Base-by-base conservation (phyloP, 1,140 invertebrate genomes). In the Spodoptera litura region DNA sequence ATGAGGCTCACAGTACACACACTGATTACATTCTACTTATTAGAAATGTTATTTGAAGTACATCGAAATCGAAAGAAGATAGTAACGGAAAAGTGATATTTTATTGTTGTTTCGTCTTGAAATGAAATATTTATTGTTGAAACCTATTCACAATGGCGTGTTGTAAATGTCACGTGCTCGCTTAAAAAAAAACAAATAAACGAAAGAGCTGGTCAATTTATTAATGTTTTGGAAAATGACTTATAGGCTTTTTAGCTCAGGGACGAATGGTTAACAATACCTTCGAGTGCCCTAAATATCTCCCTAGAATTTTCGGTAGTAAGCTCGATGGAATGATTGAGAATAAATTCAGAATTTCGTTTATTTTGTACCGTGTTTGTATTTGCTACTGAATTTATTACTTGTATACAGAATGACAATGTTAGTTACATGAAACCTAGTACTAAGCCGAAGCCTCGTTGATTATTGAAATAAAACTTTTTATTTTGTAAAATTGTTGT, bases 1-100 rank as follows among this genome's bases (percentile, higher is more conserved):
- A 55, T 82, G 2, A 76, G 88, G 9, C 79, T 88, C 71, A 66
- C 81, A 2, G 59, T 85, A 25, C 85, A 89, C 25, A 88, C 87
- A 3, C 73, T 85, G 0, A 62, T 85, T 2, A 74, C 86, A 0
- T 82, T 83, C 38, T 59, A 87, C 9, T 27, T 87, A 0, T 35
- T 88, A 25, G 86, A 89, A 11, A 0, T 61, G 4, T 56, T 89
- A 3, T 70, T 81, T 6, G 15, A 77, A 27, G 35, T 62, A 25
- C 81, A 83, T 56, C 31, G 49, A 13, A 44, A 51, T 4, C 70
- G 64, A 9, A 10, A 55, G 55, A 52, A 79, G 44, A 25, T 38
- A 44, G 12, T 5, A 35, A 12, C 8, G 2, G 20, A 25, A 35
- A 68, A 82, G 61, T 64, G 8, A 64, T 49, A 64, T 35, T 4